Conservation (phyloP, 1,140 invertebrate species). For the Triops cancriformis region DNA sequence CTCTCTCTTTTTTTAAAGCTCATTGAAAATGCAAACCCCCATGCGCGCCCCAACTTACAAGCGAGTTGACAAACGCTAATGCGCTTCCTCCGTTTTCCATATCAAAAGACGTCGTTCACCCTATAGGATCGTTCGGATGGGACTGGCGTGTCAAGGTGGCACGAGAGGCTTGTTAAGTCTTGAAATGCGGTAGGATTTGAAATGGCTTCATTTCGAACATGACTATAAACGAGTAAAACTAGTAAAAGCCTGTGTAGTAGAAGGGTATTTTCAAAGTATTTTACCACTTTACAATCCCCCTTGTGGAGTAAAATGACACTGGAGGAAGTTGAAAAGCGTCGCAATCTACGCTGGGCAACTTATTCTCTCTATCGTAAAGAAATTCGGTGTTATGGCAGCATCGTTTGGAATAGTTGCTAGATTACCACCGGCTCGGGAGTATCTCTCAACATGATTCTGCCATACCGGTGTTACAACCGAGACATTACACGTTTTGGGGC, state of each 20-base stretch:
- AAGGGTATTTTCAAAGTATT: no score
- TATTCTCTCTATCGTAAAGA: background rate
- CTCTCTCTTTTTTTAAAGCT: background rate
- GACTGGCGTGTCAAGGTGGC: background rate
- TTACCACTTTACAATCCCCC: no score
- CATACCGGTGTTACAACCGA: background rate
- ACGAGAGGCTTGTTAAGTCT: no score
- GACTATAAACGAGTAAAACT: no score
- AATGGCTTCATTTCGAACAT: no score
- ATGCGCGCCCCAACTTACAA: background rate
- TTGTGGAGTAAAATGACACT: background rate
- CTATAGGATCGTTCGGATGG: background rate
- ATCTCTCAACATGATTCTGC: background rate
- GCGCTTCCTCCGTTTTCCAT: background rate
- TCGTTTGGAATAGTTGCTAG: background rate
- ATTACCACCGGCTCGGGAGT: background rate
- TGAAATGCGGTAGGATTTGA: no score
- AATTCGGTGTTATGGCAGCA: background rate
- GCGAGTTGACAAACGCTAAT: background rate
- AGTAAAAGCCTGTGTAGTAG: no score
- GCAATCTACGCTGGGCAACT: background rate
- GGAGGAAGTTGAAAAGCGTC: background rate
- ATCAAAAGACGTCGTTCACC: background rate
- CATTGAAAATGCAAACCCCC: conserved; percentile 11
- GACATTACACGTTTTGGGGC: background rate